Evolutionary conservation across 2,113 vertebrate genomes (phyloP).

Genomic region (Candoia aspera): DNA sequence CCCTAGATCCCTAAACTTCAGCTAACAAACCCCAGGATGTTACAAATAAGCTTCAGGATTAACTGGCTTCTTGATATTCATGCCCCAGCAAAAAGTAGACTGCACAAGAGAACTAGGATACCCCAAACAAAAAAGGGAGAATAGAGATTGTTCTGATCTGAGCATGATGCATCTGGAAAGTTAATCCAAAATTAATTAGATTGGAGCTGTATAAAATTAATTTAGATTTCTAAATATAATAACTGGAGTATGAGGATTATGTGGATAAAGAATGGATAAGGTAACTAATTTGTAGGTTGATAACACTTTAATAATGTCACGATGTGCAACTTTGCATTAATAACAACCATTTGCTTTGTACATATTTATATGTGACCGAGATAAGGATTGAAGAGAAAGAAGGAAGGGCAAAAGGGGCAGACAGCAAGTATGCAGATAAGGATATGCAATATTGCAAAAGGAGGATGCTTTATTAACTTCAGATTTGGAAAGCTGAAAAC

Average conservation of each 20-base stretch:
- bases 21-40: conserved; percentile 37
- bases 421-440: not conserved
- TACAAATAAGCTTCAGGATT: conserved; percentile 50
- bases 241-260: conserved; percentile 58
- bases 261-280: conserved; percentile 65
- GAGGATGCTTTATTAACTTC: conserved; percentile 31
- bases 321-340: conserved; percentile 55
- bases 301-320: conserved; percentile 63
- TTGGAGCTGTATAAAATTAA: conserved; percentile 62
- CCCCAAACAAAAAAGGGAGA: conserved; percentile 56
- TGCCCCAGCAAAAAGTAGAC: conserved; percentile 57
- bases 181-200: conserved; percentile 74
- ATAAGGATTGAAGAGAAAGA: not conserved
- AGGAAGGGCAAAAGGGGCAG: not conserved
- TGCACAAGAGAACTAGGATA: conserved; percentile 50
- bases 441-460: conserved; percentile 34
- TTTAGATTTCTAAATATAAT: conserved; percentile 68
- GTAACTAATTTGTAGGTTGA: conserved; percentile 63
- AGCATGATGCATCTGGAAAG: conserved; percentile 61
- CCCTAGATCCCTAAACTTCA: conserved; percentile 42
- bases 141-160: conserved; percentile 70
- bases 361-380: not conserved
- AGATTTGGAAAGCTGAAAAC: conserved; percentile 18
- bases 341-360: conserved; percentile 37
- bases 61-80: conserved; percentile 60